Base-by-base conservation (phyloP, 2,797 vertebrate genomes). In the Apogon talboti region DNA sequence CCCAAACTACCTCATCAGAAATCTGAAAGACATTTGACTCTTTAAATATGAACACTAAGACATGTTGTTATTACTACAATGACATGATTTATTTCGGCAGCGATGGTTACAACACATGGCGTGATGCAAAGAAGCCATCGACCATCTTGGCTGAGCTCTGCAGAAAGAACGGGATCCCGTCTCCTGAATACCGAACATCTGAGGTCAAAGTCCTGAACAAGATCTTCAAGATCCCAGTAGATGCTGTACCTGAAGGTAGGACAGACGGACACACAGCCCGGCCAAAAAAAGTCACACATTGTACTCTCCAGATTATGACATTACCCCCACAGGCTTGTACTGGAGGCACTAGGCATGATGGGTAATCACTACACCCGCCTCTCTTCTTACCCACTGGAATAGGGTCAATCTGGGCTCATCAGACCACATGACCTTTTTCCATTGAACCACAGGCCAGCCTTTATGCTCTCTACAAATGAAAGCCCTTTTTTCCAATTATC, bases 151-250 rank as follows among this genome's bases (percentile, higher is more conserved):
- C 87, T 0, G 95, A 95, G 51, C 92, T 98, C 49, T 99, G 97
- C 91, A 96, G 93, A 73, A 93, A 95, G 66, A 94, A 94, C 37
- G 84, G 89, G 0, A 93, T 99, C 66, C 87, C 91, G 0, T 67
- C 88, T 33, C 94, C 96, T 6, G 96, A 98, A 64, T 98, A 96
- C 87, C 89, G 95, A 71, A 56, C 46, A 0, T 87, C 87, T 3
- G 95, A 96, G 76, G 89, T 98, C 75, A 98, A 98, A 91, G 96
- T 98, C 56, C 95, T 94, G 87, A 98, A 95, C 83, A 97, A 95
- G 87, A 93, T 98, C 86, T 98, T 98, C 79, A 97, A 93, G 87
- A 91, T 97, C 52, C 94, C 94, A 14, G 87, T 87, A 10, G 96
- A 96, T 0, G 94, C 93, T 38, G 90, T 94, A 70, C 93, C 94